These are phyloP conservation scores for Belgica antarctica DNA, from an alignment of 2,888 invertebrate species.

Conservation along the genomic window DNA sequence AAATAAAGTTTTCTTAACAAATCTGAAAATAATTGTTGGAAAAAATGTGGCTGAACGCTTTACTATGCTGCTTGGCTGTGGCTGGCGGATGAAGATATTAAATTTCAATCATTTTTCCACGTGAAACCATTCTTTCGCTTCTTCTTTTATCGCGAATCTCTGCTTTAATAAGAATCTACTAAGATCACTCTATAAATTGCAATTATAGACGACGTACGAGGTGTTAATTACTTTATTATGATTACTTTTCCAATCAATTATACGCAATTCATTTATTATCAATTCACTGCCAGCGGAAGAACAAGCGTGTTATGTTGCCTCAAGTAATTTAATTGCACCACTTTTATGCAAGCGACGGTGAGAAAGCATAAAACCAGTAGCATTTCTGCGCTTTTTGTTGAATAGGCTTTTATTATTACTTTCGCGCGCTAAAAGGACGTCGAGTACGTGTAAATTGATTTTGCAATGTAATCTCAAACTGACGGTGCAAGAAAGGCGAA, in stretches of 20 bases:
- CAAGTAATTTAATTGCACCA: slow-evolving; percentile 23
- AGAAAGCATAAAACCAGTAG: slow-evolving; percentile 37
- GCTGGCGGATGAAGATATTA: background rate
- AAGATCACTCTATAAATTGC: slow-evolving; percentile 27
- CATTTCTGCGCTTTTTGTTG: background rate
- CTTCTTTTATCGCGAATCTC: too few relatives aligned
- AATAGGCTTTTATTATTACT: background rate
- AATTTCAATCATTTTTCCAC: background rate
- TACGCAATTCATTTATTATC: slow-evolving; percentile 35
- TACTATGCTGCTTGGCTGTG: too few relatives aligned
- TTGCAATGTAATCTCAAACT: slow-evolving; percentile 22
- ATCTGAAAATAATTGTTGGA: slow-evolving; percentile 5
- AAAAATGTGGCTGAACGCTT: too few relatives aligned
- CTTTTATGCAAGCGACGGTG: slow-evolving; percentile 16
- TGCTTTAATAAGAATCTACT: too few relatives aligned
- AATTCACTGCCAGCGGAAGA: background rate
- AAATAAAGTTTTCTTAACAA: too few relatives aligned
- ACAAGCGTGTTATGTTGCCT: background rate
- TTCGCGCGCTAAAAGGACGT: slow-evolving; percentile 6
- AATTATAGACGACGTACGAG: slow-evolving; percentile 39
- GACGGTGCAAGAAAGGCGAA: background rate
- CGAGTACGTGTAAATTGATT: slow-evolving; percentile 5
- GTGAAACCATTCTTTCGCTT: background rate
- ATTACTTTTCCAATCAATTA: slow-evolving; percentile 32
- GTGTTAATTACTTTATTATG: slow-evolving; percentile 43